Evolutionary conservation across 2,797 vertebrate genomes (phyloP).

Genomic region (Acrossocheilus wenchowensis): DNA sequence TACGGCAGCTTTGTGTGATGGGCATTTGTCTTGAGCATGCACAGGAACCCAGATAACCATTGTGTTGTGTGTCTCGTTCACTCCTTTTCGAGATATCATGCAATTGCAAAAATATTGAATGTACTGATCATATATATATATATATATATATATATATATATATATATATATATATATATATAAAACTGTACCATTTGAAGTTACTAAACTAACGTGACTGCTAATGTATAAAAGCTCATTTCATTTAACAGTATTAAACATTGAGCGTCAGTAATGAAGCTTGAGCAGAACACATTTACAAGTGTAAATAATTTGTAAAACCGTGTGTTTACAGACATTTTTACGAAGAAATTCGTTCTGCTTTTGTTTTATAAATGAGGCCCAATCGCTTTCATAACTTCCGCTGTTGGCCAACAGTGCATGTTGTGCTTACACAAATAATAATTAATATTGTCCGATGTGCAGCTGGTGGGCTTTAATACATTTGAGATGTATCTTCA

Average conservation of each 20-base stretch:
- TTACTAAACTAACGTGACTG: slow-evolving; percentile 24
- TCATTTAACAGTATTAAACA: background rate
- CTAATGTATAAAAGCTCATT: slow-evolving; percentile 1
- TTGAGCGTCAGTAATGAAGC: background rate
- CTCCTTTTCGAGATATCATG: slow-evolving; percentile 58
- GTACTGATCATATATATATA: slow-evolving; percentile 56
- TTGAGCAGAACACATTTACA: background rate
- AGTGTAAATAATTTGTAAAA: background rate
- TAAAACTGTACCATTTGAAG: slow-evolving; percentile 46
- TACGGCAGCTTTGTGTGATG: slow-evolving; percentile 22
- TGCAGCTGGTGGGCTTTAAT: slow-evolving; percentile 11
- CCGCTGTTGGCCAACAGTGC: slow-evolving; percentile 26
- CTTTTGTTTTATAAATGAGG: background rate
- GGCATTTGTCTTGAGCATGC: slow-evolving; percentile 31
- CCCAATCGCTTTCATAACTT: background rate
- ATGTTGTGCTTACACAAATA: slow-evolving; percentile 44
- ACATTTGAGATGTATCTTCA: slow-evolving; percentile 14
- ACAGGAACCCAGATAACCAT: slow-evolving; percentile 39
- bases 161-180: background rate
- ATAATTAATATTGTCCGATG: slow-evolving; percentile 10
- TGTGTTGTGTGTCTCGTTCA: slow-evolving; percentile 27
- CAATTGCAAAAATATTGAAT: slow-evolving; percentile 68
- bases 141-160: background rate
- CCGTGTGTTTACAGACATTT: background rate
- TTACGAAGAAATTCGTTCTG: background rate